Evolutionary conservation across 2,797 vertebrate genomes (phyloP).

Genomic region (Danio choprae): DNA sequence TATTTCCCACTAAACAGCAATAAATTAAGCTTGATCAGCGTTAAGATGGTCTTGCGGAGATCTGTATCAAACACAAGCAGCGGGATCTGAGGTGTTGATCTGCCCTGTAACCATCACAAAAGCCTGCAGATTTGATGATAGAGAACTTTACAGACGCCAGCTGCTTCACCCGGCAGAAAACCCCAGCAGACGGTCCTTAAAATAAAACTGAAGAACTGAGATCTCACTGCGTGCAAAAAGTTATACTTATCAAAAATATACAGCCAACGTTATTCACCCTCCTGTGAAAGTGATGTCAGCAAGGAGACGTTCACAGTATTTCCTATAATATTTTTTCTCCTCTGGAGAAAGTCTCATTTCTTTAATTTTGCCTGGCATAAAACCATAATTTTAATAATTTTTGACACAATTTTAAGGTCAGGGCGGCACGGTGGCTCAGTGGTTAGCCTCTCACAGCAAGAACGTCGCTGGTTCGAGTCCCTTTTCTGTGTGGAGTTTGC

Average conservation of each 20-base stretch:
- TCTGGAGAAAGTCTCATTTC: too few relatives aligned
- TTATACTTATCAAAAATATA: not conserved
- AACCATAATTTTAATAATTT: too few relatives aligned
- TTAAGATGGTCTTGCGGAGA: not conserved
- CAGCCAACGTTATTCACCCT: too few relatives aligned
- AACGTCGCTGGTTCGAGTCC: too few relatives aligned
- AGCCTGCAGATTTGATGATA: slow-evolving; percentile 14
- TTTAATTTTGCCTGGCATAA: too few relatives aligned
- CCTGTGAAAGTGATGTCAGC: too few relatives aligned
- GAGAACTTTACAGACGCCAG: not conserved
- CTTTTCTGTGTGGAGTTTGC: too few relatives aligned
- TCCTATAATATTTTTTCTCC: too few relatives aligned
- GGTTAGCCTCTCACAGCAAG: too few relatives aligned
- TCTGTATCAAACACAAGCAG: not conserved
- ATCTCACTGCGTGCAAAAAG: slow-evolving; percentile 6
- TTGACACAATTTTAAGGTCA: too few relatives aligned
- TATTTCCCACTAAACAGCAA: slow-evolving; percentile 7
- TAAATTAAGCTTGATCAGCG: not conserved
- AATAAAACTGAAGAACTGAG: slow-evolving; percentile 17
- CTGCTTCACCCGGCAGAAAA: not conserved
- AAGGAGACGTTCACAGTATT: too few relatives aligned
- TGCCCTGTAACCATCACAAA: slow-evolving; percentile 16
- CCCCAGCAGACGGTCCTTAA: not conserved
- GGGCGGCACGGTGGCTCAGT: too few relatives aligned
- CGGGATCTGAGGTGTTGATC: not conserved